Base-by-base conservation (phyloP, 2,888 invertebrate genomes). In the Yponomeuta malinellus region DNA sequence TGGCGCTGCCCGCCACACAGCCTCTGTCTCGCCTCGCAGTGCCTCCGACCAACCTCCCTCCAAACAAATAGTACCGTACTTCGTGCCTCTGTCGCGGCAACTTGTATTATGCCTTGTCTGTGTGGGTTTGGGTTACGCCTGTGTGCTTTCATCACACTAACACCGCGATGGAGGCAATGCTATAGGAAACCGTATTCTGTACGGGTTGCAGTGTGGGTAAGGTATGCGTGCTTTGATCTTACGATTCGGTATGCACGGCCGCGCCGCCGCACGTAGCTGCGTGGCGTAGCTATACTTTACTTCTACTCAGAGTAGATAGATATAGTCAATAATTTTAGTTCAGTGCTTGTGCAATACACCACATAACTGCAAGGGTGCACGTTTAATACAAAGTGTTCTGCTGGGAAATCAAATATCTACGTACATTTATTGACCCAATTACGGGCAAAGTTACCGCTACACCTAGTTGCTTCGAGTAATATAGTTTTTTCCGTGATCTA, bases 221-320 rank as follows among this genome's bases (percentile, higher is more conserved):
- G 87, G 90, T 90, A 90, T 87, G 90, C 89, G 90, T 90, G 90
- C 91, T 92, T 90, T 90, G 91, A 91, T 91, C 91, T 91, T 90
- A 91, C 85, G 89, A 91, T 90, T 91, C 87, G 91, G 91, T 90
- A 90, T 91, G 90, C 90, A 89, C 89, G 88, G 88, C 85, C 86
- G 89, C 87, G 83, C 89, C 80, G 85, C 83, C 82, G 86, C 89
- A 89, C 89, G 88, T 89, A 89, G 84, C 82, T 81, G 83, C 84
- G 84, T 81, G 81, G 82, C 84, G 84, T 81, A 81, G 82, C 85
- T 88, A 85, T 89, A 89, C 86, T 88, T 89, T 85, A 88, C 88
- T 87, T 84, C 86, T 86, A 88, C 88, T 88, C 70, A 48, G 29
- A 68, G 63, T 63, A 63, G 63, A 15, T 67, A 66, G 52, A 15